phyloP scores from a whole-genome alignment of 2,888 invertebrate species.

The Pristionchus entomophagus region DNA sequence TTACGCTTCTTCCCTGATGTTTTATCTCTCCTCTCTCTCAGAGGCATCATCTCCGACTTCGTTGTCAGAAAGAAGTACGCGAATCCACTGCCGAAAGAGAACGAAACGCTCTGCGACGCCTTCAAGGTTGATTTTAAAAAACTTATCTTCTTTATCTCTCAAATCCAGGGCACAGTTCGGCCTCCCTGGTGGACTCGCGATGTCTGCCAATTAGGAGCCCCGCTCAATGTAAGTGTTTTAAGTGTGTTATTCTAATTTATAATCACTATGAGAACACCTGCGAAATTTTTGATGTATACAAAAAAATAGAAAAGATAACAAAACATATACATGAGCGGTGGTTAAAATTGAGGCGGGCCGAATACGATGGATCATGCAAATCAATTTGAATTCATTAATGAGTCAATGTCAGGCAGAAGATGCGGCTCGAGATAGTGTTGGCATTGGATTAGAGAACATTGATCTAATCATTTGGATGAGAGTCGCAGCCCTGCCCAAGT shows the following conservation, averaged over 20 bases:
- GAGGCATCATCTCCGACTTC: background rate
- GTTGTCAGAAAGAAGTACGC: background rate
- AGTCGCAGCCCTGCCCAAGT: conserved; percentile 41
- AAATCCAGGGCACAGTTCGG: conserved; percentile 9
- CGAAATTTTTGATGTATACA: too few species aligned
- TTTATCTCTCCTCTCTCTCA: too few species aligned
- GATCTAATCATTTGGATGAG: conserved; percentile 46
- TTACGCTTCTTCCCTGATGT: too few species aligned
- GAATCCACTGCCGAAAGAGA: background rate
- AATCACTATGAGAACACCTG: too few species aligned
- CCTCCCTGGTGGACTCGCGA: conserved; percentile 29
- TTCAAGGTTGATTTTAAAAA: conserved; percentile 1
- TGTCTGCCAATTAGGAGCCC: conserved; percentile 17
- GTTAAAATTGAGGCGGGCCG: too few species aligned
- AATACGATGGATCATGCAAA: too few species aligned
- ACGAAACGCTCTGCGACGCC: conserved; percentile 36
- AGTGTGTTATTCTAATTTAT: too few species aligned
- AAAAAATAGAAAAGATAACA: too few species aligned
- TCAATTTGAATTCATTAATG: too few species aligned
- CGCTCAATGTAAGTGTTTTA: too few species aligned
- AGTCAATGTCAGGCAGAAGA: background rate
- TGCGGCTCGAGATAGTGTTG: conserved; percentile 18
- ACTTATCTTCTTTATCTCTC: background rate
- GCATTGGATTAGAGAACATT: conserved; percentile 26
- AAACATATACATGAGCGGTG: too few species aligned